A percentile compares a stretch with the other conserved stretches of the same genome.
phyloP scores from a whole-genome alignment of 2,888 invertebrate species.

The Disparrhopalites patrizii region DNA sequence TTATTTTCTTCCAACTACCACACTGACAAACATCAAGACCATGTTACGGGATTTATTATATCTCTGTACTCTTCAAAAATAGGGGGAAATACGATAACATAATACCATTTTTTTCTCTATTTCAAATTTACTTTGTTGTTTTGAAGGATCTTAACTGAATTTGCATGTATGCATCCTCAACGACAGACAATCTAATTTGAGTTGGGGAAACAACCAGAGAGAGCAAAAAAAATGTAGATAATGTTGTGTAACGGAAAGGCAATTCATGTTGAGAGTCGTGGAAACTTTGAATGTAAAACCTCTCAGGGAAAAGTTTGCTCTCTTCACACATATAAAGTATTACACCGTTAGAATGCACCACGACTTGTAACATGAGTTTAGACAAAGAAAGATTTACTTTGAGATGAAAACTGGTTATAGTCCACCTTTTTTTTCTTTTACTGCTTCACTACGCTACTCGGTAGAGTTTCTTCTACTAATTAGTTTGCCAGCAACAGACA shows the following conservation, averaged over 20 bases:
- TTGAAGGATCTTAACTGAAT: constrained; percentile 3
- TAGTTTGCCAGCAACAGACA: too few relatives aligned
- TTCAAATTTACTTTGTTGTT: not conserved
- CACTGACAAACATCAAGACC: too few relatives aligned
- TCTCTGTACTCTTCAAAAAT: too few relatives aligned
- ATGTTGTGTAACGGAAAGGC: constrained; percentile 21
- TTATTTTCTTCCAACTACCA: too few relatives aligned
- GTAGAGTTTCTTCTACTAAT: not conserved
- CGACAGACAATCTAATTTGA: constrained; percentile 2
- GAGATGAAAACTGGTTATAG: not conserved
- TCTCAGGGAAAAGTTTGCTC: constrained; percentile 11
- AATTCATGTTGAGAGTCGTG: constrained; percentile 10
- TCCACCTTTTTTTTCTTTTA: not conserved
- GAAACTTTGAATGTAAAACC: constrained; percentile 16
- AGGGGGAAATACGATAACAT: too few relatives aligned
- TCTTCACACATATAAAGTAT: too few relatives aligned
- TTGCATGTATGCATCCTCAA: constrained; percentile 14
- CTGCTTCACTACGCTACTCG: not conserved
- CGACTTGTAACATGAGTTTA: too few relatives aligned
- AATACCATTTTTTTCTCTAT: too few relatives aligned
- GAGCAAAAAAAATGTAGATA: too few relatives aligned
- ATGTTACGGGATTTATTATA: too few relatives aligned
- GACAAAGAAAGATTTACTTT: too few relatives aligned
- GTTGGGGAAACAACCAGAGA: not conserved
- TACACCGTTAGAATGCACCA: too few relatives aligned